Evolutionary conservation across 2,888 invertebrate species (phyloP).

Genomic region (Eurois occulta): DNA sequence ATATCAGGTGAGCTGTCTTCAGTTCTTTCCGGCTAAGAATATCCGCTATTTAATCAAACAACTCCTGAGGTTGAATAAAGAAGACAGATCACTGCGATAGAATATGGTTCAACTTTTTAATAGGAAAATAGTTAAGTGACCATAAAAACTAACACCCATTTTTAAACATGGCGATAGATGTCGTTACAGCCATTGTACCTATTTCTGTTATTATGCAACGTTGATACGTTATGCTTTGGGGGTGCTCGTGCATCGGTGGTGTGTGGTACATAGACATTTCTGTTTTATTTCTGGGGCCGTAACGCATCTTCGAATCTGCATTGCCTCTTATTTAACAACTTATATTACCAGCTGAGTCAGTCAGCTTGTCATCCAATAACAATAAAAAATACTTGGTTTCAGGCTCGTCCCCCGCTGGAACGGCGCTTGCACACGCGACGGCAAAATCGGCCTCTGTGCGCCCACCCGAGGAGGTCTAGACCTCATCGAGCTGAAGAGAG

Average conservation of each 20-base stretch:
- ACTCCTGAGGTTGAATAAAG: background rate
- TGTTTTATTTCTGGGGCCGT: background rate
- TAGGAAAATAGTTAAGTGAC: no score
- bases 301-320: background rate
- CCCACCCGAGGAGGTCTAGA: constrained; percentile 98
- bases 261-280: background rate
- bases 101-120: no score
- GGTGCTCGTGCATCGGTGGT: background rate
- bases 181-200: background rate
- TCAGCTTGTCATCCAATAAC: background rate
- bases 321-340: no score
- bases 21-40: background rate
- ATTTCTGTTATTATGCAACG: background rate
- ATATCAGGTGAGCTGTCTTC: constrained; percentile 91
- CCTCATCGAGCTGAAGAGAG: constrained; percentile 97
- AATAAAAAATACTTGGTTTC: background rate
- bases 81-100: no score
- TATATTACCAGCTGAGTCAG: background rate
- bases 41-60: background rate
- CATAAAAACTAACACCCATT: no score
- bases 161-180: background rate
- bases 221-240: background rate
- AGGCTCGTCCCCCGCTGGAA: constrained; percentile 95
- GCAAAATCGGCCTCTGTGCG: constrained; percentile 97
- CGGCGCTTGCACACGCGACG: constrained; percentile 96